phyloP scores from a whole-genome alignment of 2,113 vertebrate species.

The Podarcis muralis region DNA sequence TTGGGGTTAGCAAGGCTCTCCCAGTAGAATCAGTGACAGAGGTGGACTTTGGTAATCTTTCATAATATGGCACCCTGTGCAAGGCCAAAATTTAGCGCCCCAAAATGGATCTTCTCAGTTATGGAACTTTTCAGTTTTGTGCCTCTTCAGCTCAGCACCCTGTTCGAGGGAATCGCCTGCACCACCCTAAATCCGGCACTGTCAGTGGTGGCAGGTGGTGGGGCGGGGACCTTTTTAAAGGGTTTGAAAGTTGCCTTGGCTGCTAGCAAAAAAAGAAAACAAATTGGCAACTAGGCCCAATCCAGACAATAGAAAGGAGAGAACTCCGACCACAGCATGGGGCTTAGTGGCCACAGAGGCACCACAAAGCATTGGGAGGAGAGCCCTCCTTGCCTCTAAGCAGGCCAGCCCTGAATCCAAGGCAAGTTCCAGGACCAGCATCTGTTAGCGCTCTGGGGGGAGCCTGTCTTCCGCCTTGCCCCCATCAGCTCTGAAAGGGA shows the following conservation, averaged over 20 bases:
- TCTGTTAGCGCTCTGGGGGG: constrained; percentile 60
- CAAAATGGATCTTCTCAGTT: too few relatives aligned
- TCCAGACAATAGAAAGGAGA: background rate
- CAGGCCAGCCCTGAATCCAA: background rate
- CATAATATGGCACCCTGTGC: too few relatives aligned
- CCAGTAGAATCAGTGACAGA: background rate
- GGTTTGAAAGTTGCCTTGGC: background rate
- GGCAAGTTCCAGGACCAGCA: constrained; percentile 45
- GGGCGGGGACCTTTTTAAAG: background rate
- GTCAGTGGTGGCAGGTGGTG: background rate
- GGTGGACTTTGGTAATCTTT: too few relatives aligned
- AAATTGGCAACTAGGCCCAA: background rate
- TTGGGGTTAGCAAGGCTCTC: background rate
- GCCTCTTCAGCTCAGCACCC: too few relatives aligned
- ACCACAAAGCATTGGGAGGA: background rate
- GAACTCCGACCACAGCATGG: background rate
- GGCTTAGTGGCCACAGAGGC: fast-evolving
- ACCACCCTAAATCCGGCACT: too few relatives aligned
- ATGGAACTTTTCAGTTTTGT: too few relatives aligned
- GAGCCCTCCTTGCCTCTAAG: background rate
- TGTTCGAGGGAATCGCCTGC: too few relatives aligned
- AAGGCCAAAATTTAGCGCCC: too few relatives aligned
- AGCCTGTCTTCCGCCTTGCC: constrained; percentile 25
- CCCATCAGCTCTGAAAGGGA: constrained; percentile 61
- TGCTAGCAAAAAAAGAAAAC: background rate